Evolutionary conservation across 64 coral and sea anemone species (phyloP).

Genomic region (Hydrozoanthus tunicans): DNA sequence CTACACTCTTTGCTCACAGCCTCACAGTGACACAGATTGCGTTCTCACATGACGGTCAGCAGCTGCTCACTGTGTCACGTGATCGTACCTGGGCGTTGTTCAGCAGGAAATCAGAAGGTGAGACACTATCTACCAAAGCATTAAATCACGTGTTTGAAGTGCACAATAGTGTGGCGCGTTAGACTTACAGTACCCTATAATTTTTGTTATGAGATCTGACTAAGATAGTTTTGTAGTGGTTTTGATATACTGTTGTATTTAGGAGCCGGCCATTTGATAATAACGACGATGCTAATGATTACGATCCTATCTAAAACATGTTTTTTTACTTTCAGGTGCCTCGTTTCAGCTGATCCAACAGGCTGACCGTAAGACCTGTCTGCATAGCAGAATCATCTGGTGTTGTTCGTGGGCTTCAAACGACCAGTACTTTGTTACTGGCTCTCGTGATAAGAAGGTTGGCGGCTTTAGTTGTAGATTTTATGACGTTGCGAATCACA

Average conservation of each 20-base stretch:
- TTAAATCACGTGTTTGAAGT: neutral
- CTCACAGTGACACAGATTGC: conserved; percentile 94
- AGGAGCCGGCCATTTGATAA: too few relatives aligned
- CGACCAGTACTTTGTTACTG: conserved; percentile 82
- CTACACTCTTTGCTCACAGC: conserved; percentile 71
- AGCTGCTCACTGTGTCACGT: conserved; percentile 88
- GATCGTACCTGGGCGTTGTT: conserved; percentile 93
- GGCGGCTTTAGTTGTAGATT: neutral
- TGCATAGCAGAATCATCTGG: conserved; percentile 91
- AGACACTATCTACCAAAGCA: neutral
- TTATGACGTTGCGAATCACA: neutral
- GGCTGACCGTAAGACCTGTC: conserved; percentile 64
- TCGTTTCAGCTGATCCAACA: conserved; percentile 62
- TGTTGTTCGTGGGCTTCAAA: conserved; percentile 84
- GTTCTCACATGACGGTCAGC: conserved; percentile 82
- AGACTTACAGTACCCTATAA: too few relatives aligned
- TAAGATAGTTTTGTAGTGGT: too few relatives aligned
- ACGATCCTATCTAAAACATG: too few relatives aligned
- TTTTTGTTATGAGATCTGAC: too few relatives aligned
- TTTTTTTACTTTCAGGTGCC: conserved; percentile 35
- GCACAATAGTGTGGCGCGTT: neutral
- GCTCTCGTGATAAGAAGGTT: conserved; percentile 98
- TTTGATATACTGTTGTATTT: too few relatives aligned
- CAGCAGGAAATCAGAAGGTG: conserved; percentile 46
- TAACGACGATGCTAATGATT: too few relatives aligned